phyloP scores from a whole-genome alignment of 2,888 invertebrate species.

The Entomobrya proxima region DNA sequence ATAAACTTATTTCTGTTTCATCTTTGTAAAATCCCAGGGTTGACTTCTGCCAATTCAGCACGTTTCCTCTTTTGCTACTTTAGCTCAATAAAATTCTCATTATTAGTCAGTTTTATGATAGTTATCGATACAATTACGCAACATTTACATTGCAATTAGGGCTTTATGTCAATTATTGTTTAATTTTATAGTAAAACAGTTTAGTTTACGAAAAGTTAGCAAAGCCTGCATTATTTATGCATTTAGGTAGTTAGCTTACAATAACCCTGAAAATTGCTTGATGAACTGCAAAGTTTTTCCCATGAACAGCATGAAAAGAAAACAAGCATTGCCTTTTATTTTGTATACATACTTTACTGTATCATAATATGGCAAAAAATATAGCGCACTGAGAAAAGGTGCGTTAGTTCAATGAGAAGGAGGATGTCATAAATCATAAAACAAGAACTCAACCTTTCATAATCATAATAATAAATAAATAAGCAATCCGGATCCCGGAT shows the following conservation, averaged over 20 bases:
- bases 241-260: not conserved
- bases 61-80: no score
- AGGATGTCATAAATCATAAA: conserved; percentile 45
- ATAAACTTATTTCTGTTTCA: not conserved
- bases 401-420: conserved; percentile 8
- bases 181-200: not conserved
- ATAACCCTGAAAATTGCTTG: not conserved
- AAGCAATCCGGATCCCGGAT: conserved; percentile 3
- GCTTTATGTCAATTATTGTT: not conserved
- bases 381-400: not conserved
- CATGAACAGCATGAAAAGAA: not conserved
- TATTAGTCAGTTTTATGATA: no score
- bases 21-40: no score
- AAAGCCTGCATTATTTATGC: not conserved
- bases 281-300: not conserved
- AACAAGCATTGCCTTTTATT: not conserved
- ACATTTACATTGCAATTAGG: not conserved
- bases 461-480: not conserved
- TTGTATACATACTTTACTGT: no score
- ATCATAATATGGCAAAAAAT: not conserved
- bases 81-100: no score
- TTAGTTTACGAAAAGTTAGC: not conserved
- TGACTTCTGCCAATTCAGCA: no score
- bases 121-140: not conserved
- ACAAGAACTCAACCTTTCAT: conserved; percentile 10